Evolutionary conservation across 2,113 vertebrate species (phyloP), one percentile per base, ranked within the genome.

Genomic region (Archilochus colubris): DNA sequence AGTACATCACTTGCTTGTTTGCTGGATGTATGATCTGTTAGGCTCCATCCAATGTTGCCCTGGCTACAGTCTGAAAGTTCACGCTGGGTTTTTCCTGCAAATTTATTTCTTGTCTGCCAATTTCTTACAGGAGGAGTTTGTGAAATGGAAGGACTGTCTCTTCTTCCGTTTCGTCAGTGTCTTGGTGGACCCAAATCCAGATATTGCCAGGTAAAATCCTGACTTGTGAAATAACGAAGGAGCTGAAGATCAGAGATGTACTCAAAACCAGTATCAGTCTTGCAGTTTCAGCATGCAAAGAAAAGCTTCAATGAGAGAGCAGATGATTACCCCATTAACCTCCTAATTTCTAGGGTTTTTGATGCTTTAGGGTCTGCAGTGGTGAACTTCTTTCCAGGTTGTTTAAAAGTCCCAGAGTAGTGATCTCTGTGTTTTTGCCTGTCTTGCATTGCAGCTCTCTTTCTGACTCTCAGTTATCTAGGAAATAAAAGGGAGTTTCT

Each of bases 111-210:
- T 10, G 4, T 50, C 33, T 91, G n/a, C 91, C 15, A 31, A 10
- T 97, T 91, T 79, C 68, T 75, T 11, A 10, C 84, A 99, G 99
- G 99, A 99, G 73, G 99, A 99, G 64, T 99, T 98, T 97, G 98
- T 99, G 85, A 99, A 99, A 36, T 99, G 99, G 99, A 99, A 99
- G 66, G 99, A 98, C 27, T 98, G 97, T 12, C 98, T 99, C 40
- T 99, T 99, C 97, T 99, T 99, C 75, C 97, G 97, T 15, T 99
- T 99, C 10, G 94, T 99, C 91, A 97, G 97, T 21, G 97, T 97
- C 7, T 88, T 99, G 68, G 98, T 99, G 46, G 99, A 99, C 92
- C 97, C 98, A 6, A 94, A 98, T 48, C 98, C 98, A 31, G 97
- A 98, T 19, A 98, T 99, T 62, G 98, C 97, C 97, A 99, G 99